Base-by-base conservation (phyloP, 2,888 invertebrate genomes). In the Xylocampa areola region DNA sequence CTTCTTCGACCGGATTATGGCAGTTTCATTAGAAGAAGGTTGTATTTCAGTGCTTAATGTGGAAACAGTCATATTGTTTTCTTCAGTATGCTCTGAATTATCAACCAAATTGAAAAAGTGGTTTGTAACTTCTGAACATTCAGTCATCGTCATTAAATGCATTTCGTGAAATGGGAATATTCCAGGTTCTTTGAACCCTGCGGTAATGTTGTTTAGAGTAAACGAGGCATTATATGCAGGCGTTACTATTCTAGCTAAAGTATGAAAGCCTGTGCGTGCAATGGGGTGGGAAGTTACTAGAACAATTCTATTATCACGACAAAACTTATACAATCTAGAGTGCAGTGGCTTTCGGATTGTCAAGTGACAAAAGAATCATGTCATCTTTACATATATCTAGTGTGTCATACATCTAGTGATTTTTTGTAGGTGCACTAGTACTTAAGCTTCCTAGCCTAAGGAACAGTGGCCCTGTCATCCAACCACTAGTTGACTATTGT, bases 391-490 rank as follows among this genome's bases (percentile, higher is more conserved):
- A n/a, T n/a, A n/a, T n/a, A n/a, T n/a, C n/a, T n/a, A n/a, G n/a
- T n/a, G n/a, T n/a, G n/a, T n/a, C n/a, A n/a, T 52, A 36, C 64
- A 72, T 57, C 64, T 73, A 10, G 60, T 65, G 25, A 39, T 16
- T 40, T 59, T 60, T 62, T 49, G 13, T 10, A 57, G 49, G 27
- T 66, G 59, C 50, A 62, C 39, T 2, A 79, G 62, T 40, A 76
- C 70, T 60, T 79, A 73, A n/a, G n/a, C n/a, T n/a, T n/a, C n/a
- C n/a, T n/a, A n/a, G n/a, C n/a, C n/a, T n/a, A 0, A 80, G 14
- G 70, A 80, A 80, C 19, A 81, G 57, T 48, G 68, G 48, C 10
- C 62, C 71, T 3, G 75, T 80, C 76, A 78, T 80, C 79, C 80
- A 79, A 4, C 76, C 76, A 50, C 75, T 78, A 4, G 29, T 72